A percentile compares a stretch with the other conserved stretches of the same genome.
Conservation (phyloP, 2,888 invertebrate species). For the Drosophila melanosoma region DNA sequence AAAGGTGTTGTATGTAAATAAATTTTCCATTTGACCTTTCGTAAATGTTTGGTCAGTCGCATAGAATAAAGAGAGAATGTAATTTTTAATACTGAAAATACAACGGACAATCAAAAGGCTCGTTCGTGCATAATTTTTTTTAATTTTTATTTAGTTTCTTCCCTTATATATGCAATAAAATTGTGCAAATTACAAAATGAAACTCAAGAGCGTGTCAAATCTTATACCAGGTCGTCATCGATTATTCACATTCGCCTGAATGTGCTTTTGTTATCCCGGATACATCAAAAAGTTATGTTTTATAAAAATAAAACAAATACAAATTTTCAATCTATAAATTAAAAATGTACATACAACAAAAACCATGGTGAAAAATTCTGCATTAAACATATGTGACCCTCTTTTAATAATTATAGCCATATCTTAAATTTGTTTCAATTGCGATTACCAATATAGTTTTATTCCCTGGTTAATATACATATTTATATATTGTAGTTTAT, state of each 20-base stretch:
- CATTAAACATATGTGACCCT: not conserved
- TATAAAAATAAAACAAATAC: not conserved
- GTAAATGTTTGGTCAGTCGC: too few relatives aligned
- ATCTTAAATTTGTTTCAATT: not conserved
- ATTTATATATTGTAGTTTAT: slow-evolving; percentile 66
- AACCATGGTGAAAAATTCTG: not conserved
- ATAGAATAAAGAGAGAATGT: not conserved
- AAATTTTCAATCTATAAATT: not conserved
- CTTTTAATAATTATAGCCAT: not conserved
- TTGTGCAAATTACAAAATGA: not conserved
- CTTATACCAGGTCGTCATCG: not conserved
- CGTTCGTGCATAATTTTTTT: not conserved
- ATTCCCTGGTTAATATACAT: slow-evolving; percentile 69
- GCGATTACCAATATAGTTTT: slow-evolving; percentile 34
- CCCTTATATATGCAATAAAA: not conserved
- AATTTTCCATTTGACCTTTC: too few relatives aligned
- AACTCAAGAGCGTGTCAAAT: not conserved
- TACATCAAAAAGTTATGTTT: not conserved
- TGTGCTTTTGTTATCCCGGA: not conserved
- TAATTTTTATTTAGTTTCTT: not conserved
- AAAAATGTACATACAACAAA: not conserved
- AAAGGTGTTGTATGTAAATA: too few relatives aligned
- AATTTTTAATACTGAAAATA: not conserved
- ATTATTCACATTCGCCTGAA: not conserved
- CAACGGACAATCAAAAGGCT: not conserved